These are phyloP conservation scores for Macaca mulatta DNA, from an alignment of 2,113 vertebrate species.

Conservation along the genomic window DNA sequence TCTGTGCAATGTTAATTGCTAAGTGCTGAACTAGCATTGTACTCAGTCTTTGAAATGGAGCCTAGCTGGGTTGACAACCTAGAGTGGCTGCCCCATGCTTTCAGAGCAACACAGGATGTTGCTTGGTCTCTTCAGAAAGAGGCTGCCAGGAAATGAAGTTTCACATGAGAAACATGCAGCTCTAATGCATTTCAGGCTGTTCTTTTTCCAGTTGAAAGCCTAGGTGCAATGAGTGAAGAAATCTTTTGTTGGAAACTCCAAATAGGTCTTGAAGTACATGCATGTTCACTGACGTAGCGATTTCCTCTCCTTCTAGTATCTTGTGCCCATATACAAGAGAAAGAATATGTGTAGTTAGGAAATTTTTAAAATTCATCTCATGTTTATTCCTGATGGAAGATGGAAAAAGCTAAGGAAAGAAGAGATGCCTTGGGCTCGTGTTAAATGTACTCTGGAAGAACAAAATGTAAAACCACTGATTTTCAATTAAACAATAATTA, in stretches of 20 bases:
- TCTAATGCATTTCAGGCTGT: neutral
- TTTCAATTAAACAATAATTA: neutral
- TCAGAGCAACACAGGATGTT: neutral
- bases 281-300: neutral
- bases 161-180: neutral
- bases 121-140: neutral
- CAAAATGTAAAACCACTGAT: neutral
- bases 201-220: neutral
- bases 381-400: neutral
- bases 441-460: neutral
- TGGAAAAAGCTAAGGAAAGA: neutral
- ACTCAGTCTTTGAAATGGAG: neutral
- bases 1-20: neutral
- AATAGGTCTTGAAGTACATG: neutral
- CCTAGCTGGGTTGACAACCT: neutral
- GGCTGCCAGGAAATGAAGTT: neutral
- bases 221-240: neutral
- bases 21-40: neutral
- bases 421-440: neutral
- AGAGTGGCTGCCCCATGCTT: neutral
- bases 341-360: neutral
- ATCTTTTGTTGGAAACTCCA: neutral
- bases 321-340: neutral
- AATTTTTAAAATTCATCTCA: neutral
- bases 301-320: neutral